Evolutionary conservation across 2,797 vertebrate genomes (phyloP), one percentile per base, ranked within the genome.

Genomic region (Lycodopsis pacificus): DNA sequence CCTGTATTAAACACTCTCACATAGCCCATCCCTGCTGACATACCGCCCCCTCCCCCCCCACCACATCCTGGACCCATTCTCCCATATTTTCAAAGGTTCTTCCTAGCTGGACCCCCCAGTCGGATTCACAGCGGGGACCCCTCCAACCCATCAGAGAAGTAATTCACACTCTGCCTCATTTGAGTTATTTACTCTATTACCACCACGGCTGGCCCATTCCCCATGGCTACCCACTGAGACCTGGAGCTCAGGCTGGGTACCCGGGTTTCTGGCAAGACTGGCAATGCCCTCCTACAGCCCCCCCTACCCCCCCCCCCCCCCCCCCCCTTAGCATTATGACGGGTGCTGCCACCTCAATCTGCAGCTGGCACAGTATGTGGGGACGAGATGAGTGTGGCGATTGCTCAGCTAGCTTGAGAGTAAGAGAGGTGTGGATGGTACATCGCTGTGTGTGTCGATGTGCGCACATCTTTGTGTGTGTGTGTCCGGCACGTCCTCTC

Each of bases 161-260:
- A 96, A 96, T 96, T 95, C 95, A 90, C 95, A 96, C 95, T 86
- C 90, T 90, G 89, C 83, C 94, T 95, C 95, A 95, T 95, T 95
- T 96, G 93, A 95, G 94, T 95, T 95, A 95, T 96, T 95, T 95
- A 94, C 93, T 95, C 94, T 89, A 96, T 96, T 95, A 95, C 93
- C 93, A 92, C 93, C 87, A 82, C 79, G 79, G 86, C 85, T 80
- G 71, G 82, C 83, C 89, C 87, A 82, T 85, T 92, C 92, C 88
- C 79, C 38, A 40, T 58, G 76, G 89, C 82, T 90, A 88, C 93
- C 93, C 89, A 90, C 91, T 86, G 92, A 90, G 94, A 93, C 91
- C 86, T 75, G 70, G 64, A 87, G 74, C 82, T 83, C 85, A 81
- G 91, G 86, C 88, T 90, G 89, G 91, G 87, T 91, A 93, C 81